A percentile compares a stretch with the other conserved stretches of the same genome.
Evolutionary conservation across 1,140 invertebrate genomes (phyloP).

Genomic region (Acromyrmex echinatior): DNA sequence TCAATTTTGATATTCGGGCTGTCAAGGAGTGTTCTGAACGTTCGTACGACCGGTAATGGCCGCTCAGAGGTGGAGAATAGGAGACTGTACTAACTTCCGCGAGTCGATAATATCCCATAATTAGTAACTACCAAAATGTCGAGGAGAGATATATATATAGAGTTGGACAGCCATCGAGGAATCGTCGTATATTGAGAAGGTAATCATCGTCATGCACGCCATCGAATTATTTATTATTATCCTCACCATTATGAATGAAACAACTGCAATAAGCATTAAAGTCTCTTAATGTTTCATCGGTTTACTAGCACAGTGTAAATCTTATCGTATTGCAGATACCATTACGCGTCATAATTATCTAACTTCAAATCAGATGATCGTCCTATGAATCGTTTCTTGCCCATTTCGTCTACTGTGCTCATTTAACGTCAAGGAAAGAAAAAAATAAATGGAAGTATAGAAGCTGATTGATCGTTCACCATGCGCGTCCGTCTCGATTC

Average conservation of each 20-base stretch:
- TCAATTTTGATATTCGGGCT: slow-evolving; percentile 72
- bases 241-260: slow-evolving; percentile 1
- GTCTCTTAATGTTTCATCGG: not conserved
- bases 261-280: slow-evolving; percentile 37
- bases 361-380: not conserved
- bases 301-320: slow-evolving; percentile 14
- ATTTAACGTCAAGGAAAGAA: slow-evolving; percentile 47
- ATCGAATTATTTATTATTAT: slow-evolving; percentile 61
- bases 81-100: slow-evolving; percentile 72
- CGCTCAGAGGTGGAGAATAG: slow-evolving; percentile 69
- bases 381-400: slow-evolving; percentile 17
- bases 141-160: slow-evolving; percentile 44
- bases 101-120: slow-evolving; percentile 74
- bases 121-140: slow-evolving; percentile 73
- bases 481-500: not conserved
- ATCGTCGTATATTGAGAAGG: not conserved
- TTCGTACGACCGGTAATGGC: slow-evolving; percentile 67
- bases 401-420: not conserved
- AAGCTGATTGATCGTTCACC: slow-evolving; percentile 73
- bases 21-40: slow-evolving; percentile 51
- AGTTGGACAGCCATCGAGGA: slow-evolving; percentile 39
- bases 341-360: not conserved
- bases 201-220: not conserved
- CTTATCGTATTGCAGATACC: not conserved
- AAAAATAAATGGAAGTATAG: slow-evolving; percentile 71